Base-by-base conservation (phyloP, 2,888 invertebrate genomes). In the Cantharis nigra region DNA sequence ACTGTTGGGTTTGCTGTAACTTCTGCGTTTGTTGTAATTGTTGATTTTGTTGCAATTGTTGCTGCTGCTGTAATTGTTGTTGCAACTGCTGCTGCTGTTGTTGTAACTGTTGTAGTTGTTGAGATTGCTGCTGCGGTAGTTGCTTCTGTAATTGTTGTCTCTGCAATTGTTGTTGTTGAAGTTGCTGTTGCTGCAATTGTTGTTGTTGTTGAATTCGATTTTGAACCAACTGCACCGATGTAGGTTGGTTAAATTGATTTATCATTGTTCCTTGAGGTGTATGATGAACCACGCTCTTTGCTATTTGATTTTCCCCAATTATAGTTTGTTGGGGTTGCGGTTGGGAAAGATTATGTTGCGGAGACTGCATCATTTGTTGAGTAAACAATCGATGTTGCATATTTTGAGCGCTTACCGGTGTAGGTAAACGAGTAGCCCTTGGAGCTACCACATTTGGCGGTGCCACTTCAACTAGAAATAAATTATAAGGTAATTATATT, bases 51-150 rank as follows among this genome's bases (percentile, higher is more conserved):
- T n/a, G n/a, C n/a, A n/a, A n/a, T 28, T 90, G 80, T 90, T 90
- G 71, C 89, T 89, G 80, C 90, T 90, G 84, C 90, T 90, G 75
- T 90, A 90, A 74, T 89, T 87, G 9, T 10, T 69, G 69, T 69
- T 26, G 69, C 18, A 65, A 18, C 13, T 23, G 65, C 23, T 69
- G 69, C 28, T 69, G 69, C 49, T 28, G 71, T n/a, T 14, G 71
- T 62, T 90, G 81, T 0, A 90, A 90, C 84, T 90, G 90, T 1
- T 89, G 89, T n/a, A 26, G 18, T 33, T 71, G 71, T 78, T 89
- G 89, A 78, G 88, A 87, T 72, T 85, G 82, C 63, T 87, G 86
- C 75, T 86, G 89, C 28, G 87, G 87, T 28, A 84, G 85, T 49
- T 86, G 83, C 74, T 85, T 85, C 30, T 87, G 87, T 30, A 84